Conservation (phyloP, 2,797 vertebrate species). For the Catamblyrhynchus diadema region DNA sequence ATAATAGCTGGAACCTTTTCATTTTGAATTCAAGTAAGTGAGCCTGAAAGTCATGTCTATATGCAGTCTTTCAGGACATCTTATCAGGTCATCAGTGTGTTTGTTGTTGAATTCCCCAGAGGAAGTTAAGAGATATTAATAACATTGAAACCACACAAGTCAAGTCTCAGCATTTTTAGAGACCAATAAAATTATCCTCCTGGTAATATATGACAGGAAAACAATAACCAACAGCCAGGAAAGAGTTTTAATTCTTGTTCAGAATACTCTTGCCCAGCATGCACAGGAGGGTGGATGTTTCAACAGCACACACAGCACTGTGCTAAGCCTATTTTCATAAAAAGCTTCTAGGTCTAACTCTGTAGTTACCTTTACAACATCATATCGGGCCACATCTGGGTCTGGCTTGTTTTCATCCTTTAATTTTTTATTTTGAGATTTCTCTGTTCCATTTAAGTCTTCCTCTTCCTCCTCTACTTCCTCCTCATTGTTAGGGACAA, state of each 20-base stretch:
- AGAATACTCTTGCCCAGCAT: neutral
- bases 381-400: conserved; percentile 85
- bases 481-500: conserved; percentile 82
- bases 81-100: neutral
- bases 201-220: neutral
- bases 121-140: neutral
- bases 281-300: neutral
- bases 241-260: neutral
- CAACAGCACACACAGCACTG: neutral
- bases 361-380: conserved; percentile 87
- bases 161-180: neutral
- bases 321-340: neutral
- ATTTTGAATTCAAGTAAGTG: neutral
- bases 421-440: conserved; percentile 69
- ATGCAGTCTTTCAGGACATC: neutral
- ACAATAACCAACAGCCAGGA: neutral
- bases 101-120: neutral
- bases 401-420: conserved; percentile 86
- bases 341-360: neutral
- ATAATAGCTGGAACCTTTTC: neutral
- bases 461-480: conserved; percentile 83
- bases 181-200: neutral
- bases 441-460: conserved; percentile 76
- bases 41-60: neutral
- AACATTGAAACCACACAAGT: neutral